Evolutionary conservation across 23 tunicate species (phyloP), one percentile per base, ranked within the genome.

Genomic region (Oikopleura dioica): DNA sequence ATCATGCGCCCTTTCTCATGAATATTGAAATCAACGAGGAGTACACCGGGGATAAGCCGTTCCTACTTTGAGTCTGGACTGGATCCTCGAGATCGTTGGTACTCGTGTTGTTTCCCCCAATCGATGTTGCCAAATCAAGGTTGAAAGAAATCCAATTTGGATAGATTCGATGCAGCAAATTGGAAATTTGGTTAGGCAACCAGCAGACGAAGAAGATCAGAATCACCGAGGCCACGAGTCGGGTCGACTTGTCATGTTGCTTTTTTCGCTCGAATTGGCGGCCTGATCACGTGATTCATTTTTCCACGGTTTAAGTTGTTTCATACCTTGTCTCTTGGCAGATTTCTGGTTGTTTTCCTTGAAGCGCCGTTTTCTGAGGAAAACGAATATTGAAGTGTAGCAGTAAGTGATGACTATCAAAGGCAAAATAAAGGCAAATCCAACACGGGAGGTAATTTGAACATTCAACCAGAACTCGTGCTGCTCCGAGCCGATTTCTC

Each of bases 141-240:
- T n/a, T n/a, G n/a, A n/a, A n/a, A 9, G 16, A 9, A 44, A 44
- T 44, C 16, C 16, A 9, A 44, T 44, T 44, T 44, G 9, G 9
- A 16, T 44, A 44, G 9, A 44, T 9, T 16, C 55, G 16, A 16
- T 44, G 55, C 16, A 44, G 16, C 9, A 44, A 44, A 44, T 44
- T 44, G 9, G 55, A 44, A 44, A 88, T 76, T 34, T 88, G 95
- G 63, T 89, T 89, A 5, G 96, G 96, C 26, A 89, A 67, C 96
- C 96, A 89, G 78, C 96, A 89, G 1, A 82, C 69, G 21, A 89
- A 83, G 63, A 89, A 89, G 78, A 82, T 37, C 37, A 85, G 80
- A 38, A 89, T 84, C 38, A 89, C 89, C 34, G 83, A 77, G 31
- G 84, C 50, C 36, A 89, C 82, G 28, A 87, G 51, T 2, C 83